phyloP scores from a whole-genome alignment of 2,888 invertebrate genomes.

The Caenorhabditis sp. region DNA sequence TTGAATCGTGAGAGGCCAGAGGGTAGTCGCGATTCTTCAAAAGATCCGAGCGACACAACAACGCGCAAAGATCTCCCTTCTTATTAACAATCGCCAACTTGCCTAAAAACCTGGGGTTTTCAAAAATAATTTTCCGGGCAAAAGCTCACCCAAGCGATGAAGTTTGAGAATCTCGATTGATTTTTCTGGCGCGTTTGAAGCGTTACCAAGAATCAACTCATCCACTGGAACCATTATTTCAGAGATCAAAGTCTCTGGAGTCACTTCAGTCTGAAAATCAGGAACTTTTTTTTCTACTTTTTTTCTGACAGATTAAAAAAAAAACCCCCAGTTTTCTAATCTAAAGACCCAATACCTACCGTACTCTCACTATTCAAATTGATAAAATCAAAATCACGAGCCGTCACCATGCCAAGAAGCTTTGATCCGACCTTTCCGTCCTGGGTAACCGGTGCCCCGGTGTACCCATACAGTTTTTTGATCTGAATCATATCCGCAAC shows the following conservation, averaged over 20 bases:
- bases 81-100: constrained; percentile 76
- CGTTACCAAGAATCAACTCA: constrained; percentile 85
- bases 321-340: too few species aligned
- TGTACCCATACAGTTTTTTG: constrained; percentile 77
- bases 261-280: constrained; percentile 33
- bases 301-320: too few species aligned
- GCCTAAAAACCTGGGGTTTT: constrained; percentile 70
- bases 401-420: constrained; percentile 88
- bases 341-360: constrained; percentile 75
- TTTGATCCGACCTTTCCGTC: constrained; percentile 93
- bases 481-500: constrained; percentile 88
- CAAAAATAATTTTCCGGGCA: neutral
- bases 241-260: constrained; percentile 77
- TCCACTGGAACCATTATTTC: constrained; percentile 84
- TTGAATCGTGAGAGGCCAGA: constrained; percentile 93
- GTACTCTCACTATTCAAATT: constrained; percentile 79
- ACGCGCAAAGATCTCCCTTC: constrained; percentile 84
- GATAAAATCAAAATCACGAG: constrained; percentile 93
- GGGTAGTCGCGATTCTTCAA: constrained; percentile 93
- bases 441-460: constrained; percentile 92
- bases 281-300: too few species aligned
- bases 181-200: constrained; percentile 35
- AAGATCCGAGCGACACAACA: constrained; percentile 95
- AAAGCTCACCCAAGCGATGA: constrained; percentile 32
- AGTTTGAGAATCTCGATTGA: constrained; percentile 40